These are phyloP conservation scores for Brienomyrus brachyistius DNA, from an alignment of 2,113 vertebrate genomes.

Conservation along the genomic window DNA sequence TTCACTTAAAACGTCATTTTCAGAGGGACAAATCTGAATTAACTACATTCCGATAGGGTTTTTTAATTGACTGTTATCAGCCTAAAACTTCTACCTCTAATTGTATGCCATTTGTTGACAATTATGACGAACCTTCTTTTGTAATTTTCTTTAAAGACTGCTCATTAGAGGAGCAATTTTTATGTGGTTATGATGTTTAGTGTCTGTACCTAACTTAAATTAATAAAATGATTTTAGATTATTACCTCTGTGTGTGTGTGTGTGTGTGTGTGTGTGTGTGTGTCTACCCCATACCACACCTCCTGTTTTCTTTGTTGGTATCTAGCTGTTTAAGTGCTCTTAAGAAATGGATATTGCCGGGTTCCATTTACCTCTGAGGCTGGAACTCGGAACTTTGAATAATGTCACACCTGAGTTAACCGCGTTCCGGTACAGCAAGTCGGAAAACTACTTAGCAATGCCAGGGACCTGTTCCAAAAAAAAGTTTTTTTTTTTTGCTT, in stretches of 20 bases:
- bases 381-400: background rate
- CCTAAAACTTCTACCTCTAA: slow-evolving; percentile 70
- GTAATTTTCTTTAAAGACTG: slow-evolving; percentile 56
- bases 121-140: slow-evolving; percentile 56
- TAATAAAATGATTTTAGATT: slow-evolving; percentile 76
- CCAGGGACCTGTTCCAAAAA: background rate
- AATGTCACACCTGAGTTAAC: background rate
- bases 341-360: background rate
- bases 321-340: background rate
- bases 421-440: background rate
- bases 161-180: slow-evolving; percentile 51
- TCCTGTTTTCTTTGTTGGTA: background rate
- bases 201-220: slow-evolving; percentile 76
- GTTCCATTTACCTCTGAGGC: background rate
- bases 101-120: slow-evolving; percentile 56
- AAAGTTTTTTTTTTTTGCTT: no score
- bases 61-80: slow-evolving; percentile 57
- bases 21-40: slow-evolving; percentile 42
- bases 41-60: slow-evolving; percentile 62
- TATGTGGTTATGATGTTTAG: slow-evolving; percentile 68
- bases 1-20: slow-evolving; percentile 42
- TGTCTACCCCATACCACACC: background rate
- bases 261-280: slow-evolving; percentile 19
- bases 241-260: slow-evolving; percentile 43
- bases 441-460: background rate